Conservation (phyloP, 2,113 vertebrate species). For the Cyprinodon tularosa region DNA sequence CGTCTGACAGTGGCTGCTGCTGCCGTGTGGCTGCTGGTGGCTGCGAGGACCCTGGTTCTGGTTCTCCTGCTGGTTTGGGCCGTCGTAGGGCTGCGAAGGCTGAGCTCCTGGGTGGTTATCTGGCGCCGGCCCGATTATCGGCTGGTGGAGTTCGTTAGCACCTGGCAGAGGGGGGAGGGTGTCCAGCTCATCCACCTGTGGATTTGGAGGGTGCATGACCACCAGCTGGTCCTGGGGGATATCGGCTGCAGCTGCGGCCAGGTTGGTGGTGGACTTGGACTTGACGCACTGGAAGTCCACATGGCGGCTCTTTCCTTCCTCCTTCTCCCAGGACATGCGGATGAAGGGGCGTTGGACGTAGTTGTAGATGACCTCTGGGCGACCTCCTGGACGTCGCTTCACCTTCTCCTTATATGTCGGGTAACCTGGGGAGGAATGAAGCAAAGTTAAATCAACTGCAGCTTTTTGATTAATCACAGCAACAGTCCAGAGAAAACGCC, state of each 20-base stretch:
- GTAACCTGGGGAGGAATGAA: slow-evolving; percentile 79
- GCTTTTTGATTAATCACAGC: background rate
- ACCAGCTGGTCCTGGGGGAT: slow-evolving; percentile 97
- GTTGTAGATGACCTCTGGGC: slow-evolving; percentile 98
- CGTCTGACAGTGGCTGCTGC: slow-evolving; percentile 53
- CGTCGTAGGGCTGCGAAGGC: slow-evolving; percentile 40
- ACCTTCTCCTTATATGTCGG: slow-evolving; percentile 98
- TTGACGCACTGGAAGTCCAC: slow-evolving; percentile 99
- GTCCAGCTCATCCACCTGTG: slow-evolving; percentile 95
- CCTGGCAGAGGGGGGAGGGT: slow-evolving; percentile 75
- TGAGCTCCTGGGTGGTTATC: slow-evolving; percentile 48
- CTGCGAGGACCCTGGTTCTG: slow-evolving; percentile 11
- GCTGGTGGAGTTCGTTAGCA: slow-evolving; percentile 15
- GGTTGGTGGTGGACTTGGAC: slow-evolving; percentile 96
- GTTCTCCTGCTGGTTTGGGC: slow-evolving; percentile 45
- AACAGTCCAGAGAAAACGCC: background rate
- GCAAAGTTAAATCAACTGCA: background rate
- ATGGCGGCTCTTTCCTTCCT: slow-evolving; percentile 96
- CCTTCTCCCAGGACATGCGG: slow-evolving; percentile 99
- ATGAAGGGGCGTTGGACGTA: slow-evolving; percentile 98
- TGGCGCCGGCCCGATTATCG: background rate
- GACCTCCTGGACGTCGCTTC: slow-evolving; percentile 92
- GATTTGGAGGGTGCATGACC: slow-evolving; percentile 89
- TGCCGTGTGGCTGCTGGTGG: slow-evolving; percentile 44
- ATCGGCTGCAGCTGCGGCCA: slow-evolving; percentile 92